Evolutionary conservation across 2,888 invertebrate species (phyloP), one percentile per base, ranked within the genome.

Genomic region (Athalia rosae): DNA sequence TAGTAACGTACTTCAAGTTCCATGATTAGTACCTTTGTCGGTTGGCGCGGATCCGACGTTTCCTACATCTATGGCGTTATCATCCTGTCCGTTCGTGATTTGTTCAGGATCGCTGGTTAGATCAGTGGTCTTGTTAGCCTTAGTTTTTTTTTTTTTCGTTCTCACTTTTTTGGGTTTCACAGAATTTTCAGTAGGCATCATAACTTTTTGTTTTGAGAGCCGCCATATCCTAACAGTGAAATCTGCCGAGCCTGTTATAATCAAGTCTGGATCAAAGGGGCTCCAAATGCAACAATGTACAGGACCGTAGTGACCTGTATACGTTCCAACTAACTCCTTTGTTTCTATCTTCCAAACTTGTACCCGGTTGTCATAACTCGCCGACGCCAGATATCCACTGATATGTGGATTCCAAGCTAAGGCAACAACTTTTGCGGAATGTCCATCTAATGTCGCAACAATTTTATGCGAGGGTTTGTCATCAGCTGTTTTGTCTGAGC

Each of bases 381-480:
- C 93, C 3, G 95, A 93, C 5, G 94, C 91, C 63, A 97, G 89
- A 66, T 91, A 89, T 0, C 92, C 93, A 77, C 94, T 93, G 3
- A 90, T 85, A 85, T 95, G 94, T 0, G 94, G 94, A 87, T 92
- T 95, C 95, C 95, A 96, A 0, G 91, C 90, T 5, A 94, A 82
- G 69, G 92, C 91, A 0, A 93, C 91, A 41, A 95, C 92, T 53
- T 92, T 86, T 0, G 88, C 87, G 45, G 84, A 88, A 85, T 95
- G 95, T 0, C 92, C 92, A 0, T 78, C 79, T 73, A 93, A 85
- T 0, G 83, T 89, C 69, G 90, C 90, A 84, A 89, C 88, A 3
- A 85, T 83, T 28, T 84, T 86, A 62, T 85, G 81, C 58, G 82
- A 81, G 63, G 79, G 81, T 15, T 79, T 76, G 3, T 64, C 61